A percentile compares a stretch with the other conserved stretches of the same genome.
These are phyloP conservation scores for Vulpes ferrilata DNA, from an alignment of 2,113 vertebrate species.

Conservation along the genomic window DNA sequence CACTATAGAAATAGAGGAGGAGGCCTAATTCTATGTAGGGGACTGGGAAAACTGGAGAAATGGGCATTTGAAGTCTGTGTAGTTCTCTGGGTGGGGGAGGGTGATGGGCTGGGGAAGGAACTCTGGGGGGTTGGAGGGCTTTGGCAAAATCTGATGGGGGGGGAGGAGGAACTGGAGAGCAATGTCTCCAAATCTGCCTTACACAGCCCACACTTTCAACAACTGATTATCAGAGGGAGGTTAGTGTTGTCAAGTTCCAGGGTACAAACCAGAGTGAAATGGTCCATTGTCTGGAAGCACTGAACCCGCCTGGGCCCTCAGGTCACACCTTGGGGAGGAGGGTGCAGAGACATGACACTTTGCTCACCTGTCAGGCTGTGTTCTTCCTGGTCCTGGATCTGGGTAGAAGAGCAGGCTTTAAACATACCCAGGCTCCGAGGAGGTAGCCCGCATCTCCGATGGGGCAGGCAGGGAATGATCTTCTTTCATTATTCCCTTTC, in stretches of 20 bases:
- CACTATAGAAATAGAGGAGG: not conserved
- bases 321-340: not conserved
- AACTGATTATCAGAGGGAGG: not conserved
- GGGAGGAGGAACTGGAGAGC: not conserved
- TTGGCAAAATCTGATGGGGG: not conserved
- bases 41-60: not conserved
- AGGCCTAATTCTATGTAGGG: not conserved
- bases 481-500: not conserved
- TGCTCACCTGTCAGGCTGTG: not conserved
- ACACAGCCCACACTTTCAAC: not conserved
- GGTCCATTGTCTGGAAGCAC: not conserved
- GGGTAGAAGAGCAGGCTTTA: not conserved
- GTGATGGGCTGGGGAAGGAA: not conserved
- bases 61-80: not conserved
- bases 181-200: not conserved
- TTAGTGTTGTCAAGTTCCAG: not conserved
- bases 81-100: not conserved
- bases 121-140: not conserved
- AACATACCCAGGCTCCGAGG: too few species aligned
- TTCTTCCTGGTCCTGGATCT: not conserved
- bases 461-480: not conserved
- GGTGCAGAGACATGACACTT: not conserved
- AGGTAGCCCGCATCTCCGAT: not conserved
- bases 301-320: not conserved
- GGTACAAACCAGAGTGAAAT: not conserved